These are phyloP conservation scores for Amiota mariae DNA, from an alignment of 2,888 invertebrate species.

Conservation along the genomic window DNA sequence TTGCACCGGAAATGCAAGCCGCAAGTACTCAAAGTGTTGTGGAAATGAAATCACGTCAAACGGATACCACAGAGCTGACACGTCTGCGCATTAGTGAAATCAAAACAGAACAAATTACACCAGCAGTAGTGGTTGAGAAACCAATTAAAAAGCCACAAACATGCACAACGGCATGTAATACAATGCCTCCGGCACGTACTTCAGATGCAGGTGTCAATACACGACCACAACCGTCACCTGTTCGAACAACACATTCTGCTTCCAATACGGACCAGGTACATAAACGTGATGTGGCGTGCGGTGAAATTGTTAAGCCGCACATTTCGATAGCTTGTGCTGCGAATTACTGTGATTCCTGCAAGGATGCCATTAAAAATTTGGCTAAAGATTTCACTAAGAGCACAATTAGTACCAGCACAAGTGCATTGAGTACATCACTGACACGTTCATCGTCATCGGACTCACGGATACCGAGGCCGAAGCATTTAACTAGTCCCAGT, in stretches of 20 bases:
- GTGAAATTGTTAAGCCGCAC: conserved; percentile 75
- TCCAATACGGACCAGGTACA: conserved; percentile 70
- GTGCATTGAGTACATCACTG: conserved; percentile 37
- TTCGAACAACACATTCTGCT: conserved; percentile 56
- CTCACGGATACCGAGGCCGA: conserved; percentile 71
- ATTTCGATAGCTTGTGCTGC: conserved; percentile 75
- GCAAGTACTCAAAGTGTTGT: conserved; percentile 59
- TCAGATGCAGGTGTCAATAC: conserved; percentile 58
- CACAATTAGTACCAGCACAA: background rate
- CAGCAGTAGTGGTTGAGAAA: conserved; percentile 43
- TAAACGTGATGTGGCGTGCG: conserved; percentile 76
- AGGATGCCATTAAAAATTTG: conserved; percentile 76
- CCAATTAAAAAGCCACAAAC: conserved; percentile 45
- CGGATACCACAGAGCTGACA: conserved; percentile 73
- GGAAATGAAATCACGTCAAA: conserved; percentile 62
- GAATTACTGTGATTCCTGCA: conserved; percentile 78
- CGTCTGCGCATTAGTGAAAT: conserved; percentile 57
- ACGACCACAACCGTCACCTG: conserved; percentile 47
- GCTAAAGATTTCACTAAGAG: conserved; percentile 73
- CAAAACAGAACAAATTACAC: conserved; percentile 62
- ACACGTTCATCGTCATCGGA: conserved; percentile 52
- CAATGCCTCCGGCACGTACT: conserved; percentile 51
- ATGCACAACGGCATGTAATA: conserved; percentile 59
- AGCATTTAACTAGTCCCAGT: conserved; percentile 70
- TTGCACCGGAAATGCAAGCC: conserved; percentile 53